phyloP scores from a whole-genome alignment of 2,797 vertebrate species.

The Rhincodon typus region DNA sequence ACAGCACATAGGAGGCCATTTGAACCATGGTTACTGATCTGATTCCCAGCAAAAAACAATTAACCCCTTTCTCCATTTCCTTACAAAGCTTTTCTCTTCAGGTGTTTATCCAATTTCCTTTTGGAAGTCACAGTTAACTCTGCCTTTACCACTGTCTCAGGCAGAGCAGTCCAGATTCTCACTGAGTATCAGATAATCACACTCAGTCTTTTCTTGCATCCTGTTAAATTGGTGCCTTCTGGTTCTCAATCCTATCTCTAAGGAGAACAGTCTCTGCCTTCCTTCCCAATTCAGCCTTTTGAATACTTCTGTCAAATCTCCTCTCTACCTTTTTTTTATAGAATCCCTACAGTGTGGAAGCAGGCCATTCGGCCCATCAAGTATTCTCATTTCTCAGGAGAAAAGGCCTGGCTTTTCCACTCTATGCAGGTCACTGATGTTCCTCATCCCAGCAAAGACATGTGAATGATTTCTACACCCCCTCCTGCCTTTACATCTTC shows the following conservation, averaged over 20 bases:
- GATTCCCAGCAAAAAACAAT: no score
- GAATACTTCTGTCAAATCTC: not conserved
- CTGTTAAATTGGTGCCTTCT: not conserved
- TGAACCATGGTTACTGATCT: no score
- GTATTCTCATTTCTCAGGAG: not conserved
- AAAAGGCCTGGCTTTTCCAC: not conserved
- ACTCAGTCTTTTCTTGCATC: not conserved
- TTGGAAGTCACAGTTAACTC: no score
- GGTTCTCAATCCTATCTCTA: not conserved
- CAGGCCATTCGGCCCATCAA: no score
- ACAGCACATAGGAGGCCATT: no score
- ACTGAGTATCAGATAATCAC: not conserved
- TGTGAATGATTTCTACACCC: not conserved
- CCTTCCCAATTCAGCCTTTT: not conserved
- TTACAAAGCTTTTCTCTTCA: no score
- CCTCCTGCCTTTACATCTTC: not conserved
- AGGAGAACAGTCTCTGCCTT: not conserved
- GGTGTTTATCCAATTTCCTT: no score
- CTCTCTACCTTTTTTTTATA: not conserved
- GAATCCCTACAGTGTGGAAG: no score
- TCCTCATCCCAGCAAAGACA: not conserved
- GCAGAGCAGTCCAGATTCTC: not conserved
- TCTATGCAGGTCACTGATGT: not conserved
- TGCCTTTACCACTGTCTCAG: no score
- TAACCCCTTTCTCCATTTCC: no score